phyloP scores from a whole-genome alignment of 1,140 invertebrate species.

The Sinella curviseta region DNA sequence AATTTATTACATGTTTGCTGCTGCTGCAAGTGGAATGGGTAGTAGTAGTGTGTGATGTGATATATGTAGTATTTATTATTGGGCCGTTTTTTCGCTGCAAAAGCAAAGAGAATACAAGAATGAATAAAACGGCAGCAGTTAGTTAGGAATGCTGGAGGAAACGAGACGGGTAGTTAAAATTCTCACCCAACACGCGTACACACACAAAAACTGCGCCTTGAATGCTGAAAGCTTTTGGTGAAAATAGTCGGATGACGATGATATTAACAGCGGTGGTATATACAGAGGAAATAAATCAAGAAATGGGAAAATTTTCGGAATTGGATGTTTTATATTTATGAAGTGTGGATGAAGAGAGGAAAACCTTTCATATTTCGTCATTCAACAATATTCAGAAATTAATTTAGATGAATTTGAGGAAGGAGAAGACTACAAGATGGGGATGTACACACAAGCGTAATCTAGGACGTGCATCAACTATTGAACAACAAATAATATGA shows the following conservation, averaged over 20 bases:
- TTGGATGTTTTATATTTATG: neutral
- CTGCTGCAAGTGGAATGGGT: neutral
- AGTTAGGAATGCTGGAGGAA: neutral
- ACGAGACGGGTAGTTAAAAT: neutral
- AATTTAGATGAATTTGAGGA: no score
- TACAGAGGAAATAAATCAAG: conserved; percentile 1
- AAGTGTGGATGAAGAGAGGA: neutral
- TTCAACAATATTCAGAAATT: no score
- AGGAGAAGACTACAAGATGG: no score
- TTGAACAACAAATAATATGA: no score
- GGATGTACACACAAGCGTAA: no score
- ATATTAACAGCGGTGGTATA: neutral
- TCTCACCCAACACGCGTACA: neutral
- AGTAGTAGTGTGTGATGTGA: neutral
- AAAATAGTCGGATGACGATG: neutral
- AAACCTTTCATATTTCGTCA: no score
- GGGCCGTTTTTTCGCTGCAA: no score
- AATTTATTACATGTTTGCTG: neutral
- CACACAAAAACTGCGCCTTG: no score
- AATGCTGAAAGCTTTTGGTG: no score
- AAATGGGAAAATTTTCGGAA: neutral
- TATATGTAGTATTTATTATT: no score
- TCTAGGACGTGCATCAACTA: no score
- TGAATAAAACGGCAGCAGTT: neutral
- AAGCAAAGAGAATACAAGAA: no score